phyloP scores from a whole-genome alignment of 2,797 vertebrate genomes.

The Somateria mollissima region DNA sequence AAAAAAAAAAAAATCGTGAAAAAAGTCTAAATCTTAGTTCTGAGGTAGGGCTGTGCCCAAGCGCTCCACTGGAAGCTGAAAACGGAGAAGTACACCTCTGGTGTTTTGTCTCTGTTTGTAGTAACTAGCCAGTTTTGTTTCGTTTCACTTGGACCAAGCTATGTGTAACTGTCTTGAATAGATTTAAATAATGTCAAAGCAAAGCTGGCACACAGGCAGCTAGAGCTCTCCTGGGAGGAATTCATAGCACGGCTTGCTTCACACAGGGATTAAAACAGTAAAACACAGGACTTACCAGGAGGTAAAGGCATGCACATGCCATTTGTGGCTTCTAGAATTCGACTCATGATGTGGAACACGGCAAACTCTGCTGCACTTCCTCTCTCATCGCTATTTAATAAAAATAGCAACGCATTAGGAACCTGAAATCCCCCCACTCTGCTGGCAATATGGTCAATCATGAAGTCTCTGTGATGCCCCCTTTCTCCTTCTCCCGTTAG shows the following conservation, averaged over 20 bases:
- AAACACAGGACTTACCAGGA: conserved; percentile 82
- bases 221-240: neutral
- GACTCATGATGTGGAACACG: conserved; percentile 90
- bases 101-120: neutral
- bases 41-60: neutral
- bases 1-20: neutral
- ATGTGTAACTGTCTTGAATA: neutral
- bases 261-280: neutral
- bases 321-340: conserved; percentile 87
- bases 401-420: neutral
- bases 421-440: accelerated
- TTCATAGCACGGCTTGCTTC: neutral
- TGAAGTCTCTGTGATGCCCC: neutral
- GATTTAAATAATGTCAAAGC: neutral
- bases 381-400: conserved; percentile 75
- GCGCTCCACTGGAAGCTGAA: neutral
- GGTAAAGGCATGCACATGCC: conserved; percentile 91
- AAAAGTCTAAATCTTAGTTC: neutral
- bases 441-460: accelerated
- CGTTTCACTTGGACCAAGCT: neutral
- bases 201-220: neutral
- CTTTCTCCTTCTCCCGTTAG: neutral
- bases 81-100: neutral
- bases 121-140: neutral
- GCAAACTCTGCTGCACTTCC: conserved; percentile 84